A percentile compares a stretch with the other conserved stretches of the same genome.
Evolutionary conservation across 2,888 invertebrate species (phyloP).

Genomic region (Lasioglossum zephyrum): DNA sequence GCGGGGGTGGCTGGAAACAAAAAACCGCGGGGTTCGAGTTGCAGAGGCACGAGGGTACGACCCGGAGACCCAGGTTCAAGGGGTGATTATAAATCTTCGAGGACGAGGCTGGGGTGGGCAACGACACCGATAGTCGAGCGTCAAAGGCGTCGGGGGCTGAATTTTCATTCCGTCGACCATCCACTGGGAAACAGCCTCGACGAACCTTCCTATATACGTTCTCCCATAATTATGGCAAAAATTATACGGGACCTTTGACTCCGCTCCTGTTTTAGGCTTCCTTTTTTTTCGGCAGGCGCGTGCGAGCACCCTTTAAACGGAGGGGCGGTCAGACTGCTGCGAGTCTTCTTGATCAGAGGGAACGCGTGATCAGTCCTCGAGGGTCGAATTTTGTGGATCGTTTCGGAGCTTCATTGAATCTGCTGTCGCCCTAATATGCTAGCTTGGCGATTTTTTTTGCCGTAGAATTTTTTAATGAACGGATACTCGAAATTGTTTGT

Average conservation of each 20-base stretch:
- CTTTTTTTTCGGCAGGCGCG: neutral
- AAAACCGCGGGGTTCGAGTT: slow-evolving; percentile 39
- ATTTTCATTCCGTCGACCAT: slow-evolving; percentile 58
- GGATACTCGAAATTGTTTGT: too few species aligned
- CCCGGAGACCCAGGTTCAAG: slow-evolving; percentile 25
- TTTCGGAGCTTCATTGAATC: neutral
- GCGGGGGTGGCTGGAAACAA: slow-evolving; percentile 18
- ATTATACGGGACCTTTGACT: slow-evolving; percentile 56
- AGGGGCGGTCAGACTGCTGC: slow-evolving; percentile 7
- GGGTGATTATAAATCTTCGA: slow-evolving; percentile 63
- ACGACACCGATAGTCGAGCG: slow-evolving; percentile 73
- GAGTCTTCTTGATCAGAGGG: neutral
- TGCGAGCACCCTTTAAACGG: slow-evolving; percentile 31
- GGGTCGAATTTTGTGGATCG: neutral
- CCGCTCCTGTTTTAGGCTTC: neutral
- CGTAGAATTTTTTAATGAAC: neutral
- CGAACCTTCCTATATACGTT: slow-evolving; percentile 35
- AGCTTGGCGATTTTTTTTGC: neutral
- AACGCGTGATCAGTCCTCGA: neutral
- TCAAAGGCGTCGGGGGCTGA: slow-evolving; percentile 58
- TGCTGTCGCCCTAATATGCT: neutral
- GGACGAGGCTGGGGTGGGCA: slow-evolving; percentile 53
- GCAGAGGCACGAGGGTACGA: slow-evolving; percentile 14
- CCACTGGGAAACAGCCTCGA: slow-evolving; percentile 36
- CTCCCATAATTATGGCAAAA: slow-evolving; percentile 55